Evolutionary conservation across 2,113 vertebrate genomes (phyloP), one percentile per base, ranked within the genome.

Genomic region (Plecotus auritus): DNA sequence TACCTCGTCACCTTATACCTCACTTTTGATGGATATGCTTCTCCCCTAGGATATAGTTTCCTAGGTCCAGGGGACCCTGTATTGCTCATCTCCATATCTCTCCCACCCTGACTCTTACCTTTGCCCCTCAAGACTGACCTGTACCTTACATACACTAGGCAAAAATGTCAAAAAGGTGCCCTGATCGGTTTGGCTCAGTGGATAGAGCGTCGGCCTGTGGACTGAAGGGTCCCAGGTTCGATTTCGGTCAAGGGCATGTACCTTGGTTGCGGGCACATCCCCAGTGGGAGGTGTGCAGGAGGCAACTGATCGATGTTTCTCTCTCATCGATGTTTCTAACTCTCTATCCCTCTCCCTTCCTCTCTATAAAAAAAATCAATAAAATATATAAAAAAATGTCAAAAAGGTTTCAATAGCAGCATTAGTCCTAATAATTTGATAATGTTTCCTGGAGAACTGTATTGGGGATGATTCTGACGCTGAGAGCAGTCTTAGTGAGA

Each of bases 381-480:
- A n/a, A n/a, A n/a, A n/a, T n/a, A n/a, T n/a, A n/a, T n/a, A n/a
- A n/a, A 28, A 11, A 92, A 87, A 59, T 7, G 28, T 47, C 70
- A 87, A 78, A 45, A 20, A 56, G 42, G 11, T 84, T 56, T 92
- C 8, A 80, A 59, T 84, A 70, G 61, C 42, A 84, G 56, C 69
- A 59, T 49, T 59, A n/a, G 32, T 59, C 9, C 42, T 45, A 69
- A 70, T 59, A 14, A 76, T 67, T 86, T 87, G n/a, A 11, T 56
- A 49, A 74, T 47, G 77, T 66, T 92, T 85, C 49, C 73, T 80
- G 30, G 32, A 89, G 51, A 35, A 66, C 23, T 32, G 7, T 45
- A n/a, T 28, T 83, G 77, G 87, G 64, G 92, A 61, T n/a, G 70
- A 85, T 82, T 92, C 80, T 90, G 88, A 87, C 5, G 40, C n/a